A percentile compares a stretch with the other conserved stretches of the same genome.
These are phyloP conservation scores for Timandra comae DNA, from an alignment of 2,888 invertebrate species.

Conservation along the genomic window DNA sequence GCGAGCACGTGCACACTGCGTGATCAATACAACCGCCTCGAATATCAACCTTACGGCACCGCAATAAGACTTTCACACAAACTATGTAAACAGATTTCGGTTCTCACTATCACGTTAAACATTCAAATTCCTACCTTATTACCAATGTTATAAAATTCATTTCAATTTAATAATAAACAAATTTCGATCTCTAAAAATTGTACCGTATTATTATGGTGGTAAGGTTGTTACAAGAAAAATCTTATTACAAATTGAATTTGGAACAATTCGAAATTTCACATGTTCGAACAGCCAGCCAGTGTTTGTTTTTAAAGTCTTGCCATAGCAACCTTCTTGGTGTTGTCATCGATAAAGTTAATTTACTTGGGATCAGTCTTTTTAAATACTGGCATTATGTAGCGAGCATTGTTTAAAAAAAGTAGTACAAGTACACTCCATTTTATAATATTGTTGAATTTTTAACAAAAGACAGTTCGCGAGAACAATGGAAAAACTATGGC, in stretches of 20 bases:
- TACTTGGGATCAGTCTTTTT: no score
- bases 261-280: constrained; percentile 18
- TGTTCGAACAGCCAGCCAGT: constrained; percentile 7
- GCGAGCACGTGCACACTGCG: constrained; percentile 50
- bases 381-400: no score
- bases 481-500: no score
- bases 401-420: no score
- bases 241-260: constrained; percentile 5
- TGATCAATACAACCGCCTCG: constrained; percentile 34
- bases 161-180: no score
- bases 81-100: not conserved
- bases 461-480: no score
- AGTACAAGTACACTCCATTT: no score
- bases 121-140: no score
- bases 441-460: no score
- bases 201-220: constrained; percentile 4
- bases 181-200: not conserved
- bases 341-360: no score
- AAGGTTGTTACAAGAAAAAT: not conserved
- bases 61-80: not conserved
- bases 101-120: no score
- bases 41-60: constrained; percentile 21
- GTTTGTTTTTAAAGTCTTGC: constrained; percentile 7
- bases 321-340: not conserved
- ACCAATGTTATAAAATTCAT: no score